Conservation (phyloP, 1,140 invertebrate genomes). For the Spodoptera litura region DNA sequence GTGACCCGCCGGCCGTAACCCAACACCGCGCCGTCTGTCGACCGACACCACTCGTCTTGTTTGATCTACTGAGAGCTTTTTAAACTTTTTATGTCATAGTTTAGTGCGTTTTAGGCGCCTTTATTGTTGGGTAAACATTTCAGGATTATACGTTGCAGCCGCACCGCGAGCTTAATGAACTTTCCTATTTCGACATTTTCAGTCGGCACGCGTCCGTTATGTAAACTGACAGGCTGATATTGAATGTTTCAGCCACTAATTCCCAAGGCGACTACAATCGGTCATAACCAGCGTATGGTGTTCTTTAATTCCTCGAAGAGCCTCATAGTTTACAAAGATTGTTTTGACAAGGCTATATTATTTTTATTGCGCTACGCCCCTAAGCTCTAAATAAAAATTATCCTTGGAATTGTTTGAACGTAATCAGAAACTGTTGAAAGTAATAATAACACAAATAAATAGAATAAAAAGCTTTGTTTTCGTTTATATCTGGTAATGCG, state of each 20-base stretch:
- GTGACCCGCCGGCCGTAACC: slow-evolving; percentile 77
- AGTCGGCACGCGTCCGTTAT: slow-evolving; percentile 17
- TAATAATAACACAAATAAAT: slow-evolving; percentile 71
- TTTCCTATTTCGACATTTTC: slow-evolving; percentile 57
- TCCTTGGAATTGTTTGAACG: slow-evolving; percentile 54
- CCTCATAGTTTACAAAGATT: slow-evolving; percentile 43
- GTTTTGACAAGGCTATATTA: slow-evolving; percentile 20
- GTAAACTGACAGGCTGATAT: neutral
- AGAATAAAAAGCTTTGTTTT: slow-evolving; percentile 66
- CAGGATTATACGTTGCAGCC: slow-evolving; percentile 69
- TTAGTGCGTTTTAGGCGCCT: slow-evolving; percentile 80
- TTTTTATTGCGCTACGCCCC: slow-evolving; percentile 36
- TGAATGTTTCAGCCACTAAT: neutral
- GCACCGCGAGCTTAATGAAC: slow-evolving; percentile 61
- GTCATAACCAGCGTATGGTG: neutral
- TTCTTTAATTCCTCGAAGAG: slow-evolving; percentile 25
- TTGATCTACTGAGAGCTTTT: slow-evolving; percentile 86
- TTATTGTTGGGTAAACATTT: slow-evolving; percentile 84
- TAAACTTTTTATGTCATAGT: slow-evolving; percentile 85
- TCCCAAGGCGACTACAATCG: slow-evolving; percentile 1
- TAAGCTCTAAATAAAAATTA: slow-evolving; percentile 44
- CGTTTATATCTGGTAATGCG: slow-evolving; percentile 58
- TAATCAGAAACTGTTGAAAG: slow-evolving; percentile 64
- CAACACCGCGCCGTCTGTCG: slow-evolving; percentile 77
- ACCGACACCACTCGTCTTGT: slow-evolving; percentile 79